Percentiles rank a stretch among this genome's conserved stretches.
Conservation (phyloP, 2,797 vertebrate species). For the Periophthalmus magnuspinnatus region DNA sequence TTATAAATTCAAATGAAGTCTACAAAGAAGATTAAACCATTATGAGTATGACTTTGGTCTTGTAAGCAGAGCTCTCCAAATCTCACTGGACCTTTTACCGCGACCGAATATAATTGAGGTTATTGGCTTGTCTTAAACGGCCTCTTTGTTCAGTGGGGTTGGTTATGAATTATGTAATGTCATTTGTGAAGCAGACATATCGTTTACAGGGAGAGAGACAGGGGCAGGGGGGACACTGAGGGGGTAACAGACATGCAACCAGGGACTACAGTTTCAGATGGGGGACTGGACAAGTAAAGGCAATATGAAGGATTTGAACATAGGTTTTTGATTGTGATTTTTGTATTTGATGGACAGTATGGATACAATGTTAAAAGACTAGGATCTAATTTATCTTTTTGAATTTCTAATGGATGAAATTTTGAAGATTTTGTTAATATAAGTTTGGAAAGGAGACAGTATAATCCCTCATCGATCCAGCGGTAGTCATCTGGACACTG, state of each 20-base stretch:
- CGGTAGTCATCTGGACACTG: no score
- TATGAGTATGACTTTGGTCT: background rate
- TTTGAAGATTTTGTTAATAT: background rate
- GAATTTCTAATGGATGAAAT: background rate
- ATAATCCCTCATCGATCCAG: no score
- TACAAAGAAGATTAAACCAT: background rate
- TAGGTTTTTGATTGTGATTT: background rate
- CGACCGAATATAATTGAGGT: background rate
- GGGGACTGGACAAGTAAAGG: no score
- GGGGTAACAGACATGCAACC: background rate
- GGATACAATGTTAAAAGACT: background rate
- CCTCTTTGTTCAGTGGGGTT: constrained; percentile 1
- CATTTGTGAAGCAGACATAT: constrained; percentile 2
- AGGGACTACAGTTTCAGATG: background rate
- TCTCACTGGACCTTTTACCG: background rate
- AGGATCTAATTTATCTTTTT: background rate
- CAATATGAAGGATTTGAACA: background rate
- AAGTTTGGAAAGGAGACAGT: no score
- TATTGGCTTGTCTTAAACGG: background rate
- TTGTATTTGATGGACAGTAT: background rate
- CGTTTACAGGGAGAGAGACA: constrained; percentile 4
- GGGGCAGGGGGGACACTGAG: background rate
- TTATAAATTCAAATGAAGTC: background rate
- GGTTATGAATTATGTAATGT: constrained; percentile 17
- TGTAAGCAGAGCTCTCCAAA: background rate